Evolutionary conservation across 1,140 invertebrate species (phyloP), one percentile per base, ranked within the genome.

Genomic region (Dinothrombium tinctorium): DNA sequence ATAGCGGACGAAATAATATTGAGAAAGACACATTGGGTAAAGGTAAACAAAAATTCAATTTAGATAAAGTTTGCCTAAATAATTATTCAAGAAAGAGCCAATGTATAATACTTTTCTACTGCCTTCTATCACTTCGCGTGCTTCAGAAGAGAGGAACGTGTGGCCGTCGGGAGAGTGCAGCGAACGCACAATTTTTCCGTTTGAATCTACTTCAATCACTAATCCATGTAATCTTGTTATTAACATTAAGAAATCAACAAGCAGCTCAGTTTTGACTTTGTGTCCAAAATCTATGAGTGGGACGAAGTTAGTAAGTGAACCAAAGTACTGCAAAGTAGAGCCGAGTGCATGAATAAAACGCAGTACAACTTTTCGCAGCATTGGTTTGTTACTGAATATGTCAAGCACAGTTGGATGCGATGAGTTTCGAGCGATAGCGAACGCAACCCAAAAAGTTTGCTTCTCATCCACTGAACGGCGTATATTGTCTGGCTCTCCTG

Each of bases 401-500:
- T 64, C 60, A 15, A 55, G 17, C 7, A 55, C 24, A 19, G 44
- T 46, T 14, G 52, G 54, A 17, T 49, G 46, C 19, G 50, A 49
- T 21, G 48, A 42, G 24, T 50, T 43, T 23, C 62, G 55, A 8
- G 58, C 54, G 0, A 51, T 24, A 11, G 72, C 57, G 11, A 80
- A 50, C 2, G 64, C 61, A 0, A 78, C 61, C 42, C 76, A 64
- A 49, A 77, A 68, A 7, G 73, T 74, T 23, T 70, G 72, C 19
- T 66, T 24, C 22, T 43, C 15, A 21, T 37, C 56, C 17, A 62
- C 66, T 52, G 73, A 72, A 0, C 58, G 57, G 25, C 73, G 64
- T 23, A 83, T 55, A 55, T 82, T 84, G 55, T 87, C 80, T 14
- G 76, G 75, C 5, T 65, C 40, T 50, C 80, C 80, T 33, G 80